Evolutionary conservation across 2,113 vertebrate species (phyloP), one percentile per base, ranked within the genome.

Genomic region (Caranx ignobilis): DNA sequence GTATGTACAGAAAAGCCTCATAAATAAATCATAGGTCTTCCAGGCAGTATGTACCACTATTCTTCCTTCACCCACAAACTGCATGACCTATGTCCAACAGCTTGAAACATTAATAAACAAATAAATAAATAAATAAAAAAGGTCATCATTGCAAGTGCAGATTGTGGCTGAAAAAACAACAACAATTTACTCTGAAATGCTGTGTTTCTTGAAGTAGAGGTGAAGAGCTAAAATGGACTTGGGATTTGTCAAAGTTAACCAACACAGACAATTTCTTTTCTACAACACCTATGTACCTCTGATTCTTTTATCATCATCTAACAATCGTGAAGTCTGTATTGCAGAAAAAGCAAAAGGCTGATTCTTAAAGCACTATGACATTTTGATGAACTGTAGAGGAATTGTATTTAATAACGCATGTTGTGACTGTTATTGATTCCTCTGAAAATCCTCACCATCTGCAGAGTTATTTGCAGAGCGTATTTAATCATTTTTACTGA

Each of bases 11-110:
- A 84, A 77, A 84, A 63, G 57, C 63, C 48, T 88, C 62, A 83
- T 90, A 76, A 94, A 93, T 91, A 91, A 93, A 64, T 75, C 52
- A 92, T 81, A 19, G 43, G n/a, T 78, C 89, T 84, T 74, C 70
- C 71, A 82, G 83, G 89, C 85, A 80, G 69, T 41, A 68, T 74
- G 37, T 47, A 48, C 55, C 11, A 21, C 69, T 55, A 67, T 83
- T 81, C 61, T 73, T 63, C 75, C 45, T 66, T 39, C 71, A n/a
- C 39, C 26, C 75, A 64, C 75, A 82, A 77, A 85, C 52, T 69
- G 76, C 56, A 65, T 54, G 83, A 86, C 77, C 89, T 79, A 68
- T 37, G 57, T 63, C 74, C 56, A 47, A 57, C 67, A 83, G 66
- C 72, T 61, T 68, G 43, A 26, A 83, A 77, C 74, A 55, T 11